Evolutionary conservation across 53 echinoderm and acorn worm genomes (phyloP).

Genomic region (Holothuria leucospilota): DNA sequence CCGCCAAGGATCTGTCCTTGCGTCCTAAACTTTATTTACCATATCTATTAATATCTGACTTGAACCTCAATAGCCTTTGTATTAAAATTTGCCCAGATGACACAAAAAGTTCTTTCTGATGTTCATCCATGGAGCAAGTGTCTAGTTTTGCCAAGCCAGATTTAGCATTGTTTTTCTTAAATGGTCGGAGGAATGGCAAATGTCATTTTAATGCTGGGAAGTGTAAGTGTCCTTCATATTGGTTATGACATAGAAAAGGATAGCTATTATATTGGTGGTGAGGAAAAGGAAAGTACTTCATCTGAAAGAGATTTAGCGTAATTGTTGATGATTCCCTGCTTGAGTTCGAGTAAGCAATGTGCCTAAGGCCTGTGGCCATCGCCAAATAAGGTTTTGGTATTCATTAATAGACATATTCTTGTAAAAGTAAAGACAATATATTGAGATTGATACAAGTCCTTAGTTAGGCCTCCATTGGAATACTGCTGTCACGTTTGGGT

Average conservation of each 20-base stretch:
- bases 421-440: too few species aligned
- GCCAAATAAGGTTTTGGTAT: not conserved
- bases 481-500: not conserved
- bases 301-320: not conserved
- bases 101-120: not conserved
- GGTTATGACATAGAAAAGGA: not conserved
- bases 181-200: not conserved
- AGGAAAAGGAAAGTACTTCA: not conserved
- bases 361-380: not conserved
- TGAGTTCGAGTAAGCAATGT: not conserved
- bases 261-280: not conserved
- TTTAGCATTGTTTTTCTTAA: not conserved
- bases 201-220: not conserved
- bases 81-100: conserved; percentile 3
- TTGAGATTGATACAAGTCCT: not conserved
- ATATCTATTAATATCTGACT: conserved; percentile 19
- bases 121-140: not conserved
- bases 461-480: not conserved
- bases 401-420: not conserved
- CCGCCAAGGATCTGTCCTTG: conserved; percentile 13
- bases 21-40: not conserved
- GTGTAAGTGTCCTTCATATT: not conserved
- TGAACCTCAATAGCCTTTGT: not conserved
- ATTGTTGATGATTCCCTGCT: not conserved
- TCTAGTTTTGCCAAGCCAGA: not conserved